phyloP scores from a whole-genome alignment of 2,113 vertebrate species.

The Menura novaehollandiae region DNA sequence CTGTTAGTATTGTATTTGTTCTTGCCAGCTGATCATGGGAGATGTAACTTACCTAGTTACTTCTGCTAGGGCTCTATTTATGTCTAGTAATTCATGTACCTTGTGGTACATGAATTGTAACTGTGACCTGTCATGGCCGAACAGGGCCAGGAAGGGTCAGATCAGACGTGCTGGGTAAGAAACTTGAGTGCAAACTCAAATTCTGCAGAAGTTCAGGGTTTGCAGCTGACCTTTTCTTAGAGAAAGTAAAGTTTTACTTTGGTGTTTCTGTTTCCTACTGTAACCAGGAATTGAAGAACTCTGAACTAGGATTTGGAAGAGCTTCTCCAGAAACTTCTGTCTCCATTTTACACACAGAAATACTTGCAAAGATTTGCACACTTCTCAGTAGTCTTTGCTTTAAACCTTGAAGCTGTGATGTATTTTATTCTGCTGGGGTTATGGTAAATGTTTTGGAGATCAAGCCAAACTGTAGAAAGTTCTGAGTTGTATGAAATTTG shows the following conservation, averaged over 20 bases:
- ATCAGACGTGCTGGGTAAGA: neutral
- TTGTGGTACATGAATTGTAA: neutral
- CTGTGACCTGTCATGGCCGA: neutral
- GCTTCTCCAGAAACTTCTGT: neutral
- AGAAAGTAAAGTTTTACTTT: neutral
- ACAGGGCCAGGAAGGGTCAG: neutral
- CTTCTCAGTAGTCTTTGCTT: neutral
- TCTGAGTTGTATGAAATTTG: neutral
- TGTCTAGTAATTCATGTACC: neutral
- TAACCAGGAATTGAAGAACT: neutral
- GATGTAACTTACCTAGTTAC: neutral
- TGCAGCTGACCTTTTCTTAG: neutral
- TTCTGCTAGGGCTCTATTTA: neutral
- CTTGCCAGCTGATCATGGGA: neutral
- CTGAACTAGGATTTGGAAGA: neutral
- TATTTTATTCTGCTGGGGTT: neutral
- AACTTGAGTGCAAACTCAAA: neutral
- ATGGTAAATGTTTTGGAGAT: neutral
- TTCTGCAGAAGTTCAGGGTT: neutral
- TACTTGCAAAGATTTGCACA: neutral
- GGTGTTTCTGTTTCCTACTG: neutral
- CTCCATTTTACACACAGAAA: neutral
- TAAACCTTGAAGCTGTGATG: neutral
- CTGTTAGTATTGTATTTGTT: neutral
- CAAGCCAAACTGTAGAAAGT: neutral